A percentile compares a stretch with the other conserved stretches of the same genome.
These are phyloP conservation scores for Clarias batrachus DNA, from an alignment of 2,113 vertebrate genomes.

Conservation along the genomic window DNA sequence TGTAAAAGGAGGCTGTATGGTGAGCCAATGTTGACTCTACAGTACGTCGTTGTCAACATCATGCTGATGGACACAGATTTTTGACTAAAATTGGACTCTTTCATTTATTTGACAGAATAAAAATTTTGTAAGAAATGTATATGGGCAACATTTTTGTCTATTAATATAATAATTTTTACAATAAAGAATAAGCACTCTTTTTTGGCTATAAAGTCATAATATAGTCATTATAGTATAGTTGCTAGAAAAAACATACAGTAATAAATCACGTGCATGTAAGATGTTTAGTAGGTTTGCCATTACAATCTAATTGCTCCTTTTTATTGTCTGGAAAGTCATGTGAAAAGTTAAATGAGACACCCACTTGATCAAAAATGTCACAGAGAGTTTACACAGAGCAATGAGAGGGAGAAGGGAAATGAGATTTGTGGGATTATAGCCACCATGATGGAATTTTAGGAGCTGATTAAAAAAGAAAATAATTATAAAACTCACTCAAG, in stretches of 20 bases:
- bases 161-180: background rate
- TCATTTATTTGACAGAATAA: too few relatives aligned
- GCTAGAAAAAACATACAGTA: background rate
- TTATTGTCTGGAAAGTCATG: conserved; percentile 2
- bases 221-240: too few relatives aligned
- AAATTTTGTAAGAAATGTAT: too few relatives aligned
- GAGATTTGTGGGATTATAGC: conserved; percentile 22
- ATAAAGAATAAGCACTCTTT: background rate
- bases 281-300: background rate
- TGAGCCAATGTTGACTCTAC: too few relatives aligned
- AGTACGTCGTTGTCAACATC: too few relatives aligned
- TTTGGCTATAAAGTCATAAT: background rate
- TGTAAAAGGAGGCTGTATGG: too few relatives aligned
- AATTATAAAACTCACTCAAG: conserved; percentile 25
- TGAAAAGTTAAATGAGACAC: background rate
- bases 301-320: background rate
- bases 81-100: too few relatives aligned
- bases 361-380: conserved; percentile 7
- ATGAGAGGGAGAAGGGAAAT: background rate
- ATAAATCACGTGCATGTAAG: background rate
- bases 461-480: conserved; percentile 23
- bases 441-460: conserved; percentile 30
- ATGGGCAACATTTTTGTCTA: too few relatives aligned
- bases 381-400: conserved; percentile 11
- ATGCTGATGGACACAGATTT: too few relatives aligned